A percentile compares a stretch with the other conserved stretches of the same genome.
These are phyloP conservation scores for Alectoris magna DNA, from an alignment of 2,797 vertebrate genomes.

Conservation along the genomic window DNA sequence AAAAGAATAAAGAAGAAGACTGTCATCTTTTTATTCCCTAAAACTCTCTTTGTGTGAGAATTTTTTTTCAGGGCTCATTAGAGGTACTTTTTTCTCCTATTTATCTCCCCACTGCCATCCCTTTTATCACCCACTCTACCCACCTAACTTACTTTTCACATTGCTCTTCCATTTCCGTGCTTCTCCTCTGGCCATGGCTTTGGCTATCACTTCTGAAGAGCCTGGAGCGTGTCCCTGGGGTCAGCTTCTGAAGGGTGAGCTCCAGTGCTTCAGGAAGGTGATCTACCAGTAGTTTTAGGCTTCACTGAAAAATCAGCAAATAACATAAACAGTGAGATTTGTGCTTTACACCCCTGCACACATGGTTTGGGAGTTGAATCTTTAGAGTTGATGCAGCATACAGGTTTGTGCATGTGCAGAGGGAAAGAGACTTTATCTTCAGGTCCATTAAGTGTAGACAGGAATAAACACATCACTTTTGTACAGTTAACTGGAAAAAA, in stretches of 20 bases:
- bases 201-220: conserved; percentile 47
- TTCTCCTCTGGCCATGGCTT: background rate
- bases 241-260: background rate
- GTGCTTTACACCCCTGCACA: background rate
- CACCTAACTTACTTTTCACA: conserved; percentile 1
- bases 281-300: background rate
- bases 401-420: background rate
- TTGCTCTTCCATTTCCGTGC: conserved; percentile 54
- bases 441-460: background rate
- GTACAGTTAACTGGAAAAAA: background rate
- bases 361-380: background rate
- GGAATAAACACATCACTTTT: background rate
- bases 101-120: background rate
- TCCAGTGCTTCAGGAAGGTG: conserved; percentile 24
- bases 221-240: background rate
- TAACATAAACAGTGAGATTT: background rate
- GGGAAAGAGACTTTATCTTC: background rate
- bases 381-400: background rate
- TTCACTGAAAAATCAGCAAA: conserved; percentile 24
- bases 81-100: background rate
- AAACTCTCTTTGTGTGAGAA: background rate
- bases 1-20: background rate
- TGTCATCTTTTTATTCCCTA: background rate
- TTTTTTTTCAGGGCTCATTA: background rate
- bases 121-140: conserved; percentile 49